Base-by-base conservation (phyloP, 2,888 invertebrate species). In the Paralinhomoeus sp. region DNA sequence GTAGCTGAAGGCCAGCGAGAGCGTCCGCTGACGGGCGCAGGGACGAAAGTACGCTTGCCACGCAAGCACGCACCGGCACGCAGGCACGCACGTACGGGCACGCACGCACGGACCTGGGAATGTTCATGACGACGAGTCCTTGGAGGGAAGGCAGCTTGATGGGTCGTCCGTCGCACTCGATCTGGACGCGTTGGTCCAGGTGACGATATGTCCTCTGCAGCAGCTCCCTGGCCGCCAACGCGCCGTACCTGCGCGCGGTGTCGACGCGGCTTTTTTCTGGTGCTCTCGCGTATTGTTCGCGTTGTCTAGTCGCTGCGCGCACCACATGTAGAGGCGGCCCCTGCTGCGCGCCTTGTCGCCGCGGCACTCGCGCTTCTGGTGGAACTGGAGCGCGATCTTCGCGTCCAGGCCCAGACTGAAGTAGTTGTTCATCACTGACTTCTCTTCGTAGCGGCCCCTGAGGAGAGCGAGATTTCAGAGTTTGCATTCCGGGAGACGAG, bases 361-460 rank as follows among this genome's bases (percentile, higher is more conserved):
- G 65, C 89, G 85, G 57, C 87, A 87, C 61, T 91, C 89, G 27
- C 91, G 73, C 64, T 89, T 91, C 59, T 85, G 81, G 64, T 91
- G 89, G 62, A 93, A 93, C 62, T 91, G 91, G 38, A 91, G 67
- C 0, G 87, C 81, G 44, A 93, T 89, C 67, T 93, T 91, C 0
- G 91, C 91, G 67, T 93, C 91, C 49, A 93, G 81, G 1, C 91
- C 91, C 57, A 93, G 91, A 0, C 91, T 91, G 62, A 91, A 91
- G 63, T 93, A 93, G 63, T 93, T 93, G 66, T 91, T 93, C 91
- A 93, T 91, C 1, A 89, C 87, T 57, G 84, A 84, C 53, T 79
- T 76, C 65, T 93, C 91, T 56, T 79, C 79, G 64, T 68, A 71
- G 23, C 83, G 83, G 68, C 83, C 83, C 57, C 74, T 74, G 58